phyloP scores from a whole-genome alignment of 2,113 vertebrate species.

The Austrofundulus limnaeus region DNA sequence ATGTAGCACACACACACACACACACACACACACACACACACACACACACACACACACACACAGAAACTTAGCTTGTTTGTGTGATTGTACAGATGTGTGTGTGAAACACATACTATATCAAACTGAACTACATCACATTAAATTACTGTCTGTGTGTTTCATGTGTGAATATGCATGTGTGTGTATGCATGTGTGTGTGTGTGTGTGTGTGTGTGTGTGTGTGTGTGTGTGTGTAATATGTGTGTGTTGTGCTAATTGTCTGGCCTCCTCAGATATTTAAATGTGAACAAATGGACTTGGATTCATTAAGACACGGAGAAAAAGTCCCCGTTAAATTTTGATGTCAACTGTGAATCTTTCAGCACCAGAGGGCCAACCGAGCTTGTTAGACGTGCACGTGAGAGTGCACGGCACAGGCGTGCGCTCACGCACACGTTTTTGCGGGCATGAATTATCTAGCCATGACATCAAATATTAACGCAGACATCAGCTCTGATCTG shows the following conservation, averaged over 20 bases:
- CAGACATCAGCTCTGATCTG: slow-evolving; percentile 54
- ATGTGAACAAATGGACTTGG: slow-evolving; percentile 93
- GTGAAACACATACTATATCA: neutral
- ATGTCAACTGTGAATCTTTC: slow-evolving; percentile 91
- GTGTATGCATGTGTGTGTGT: slow-evolving; percentile 7
- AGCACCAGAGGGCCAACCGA: slow-evolving; percentile 82
- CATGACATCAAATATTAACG: slow-evolving; percentile 59
- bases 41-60: slow-evolving; percentile 11
- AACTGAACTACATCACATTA: neutral
- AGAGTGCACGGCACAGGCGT: neutral
- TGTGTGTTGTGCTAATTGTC: slow-evolving; percentile 85
- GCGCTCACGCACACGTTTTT: neutral
- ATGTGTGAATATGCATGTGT: slow-evolving; percentile 18
- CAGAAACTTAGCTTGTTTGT: slow-evolving; percentile 7
- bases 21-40: slow-evolving; percentile 9
- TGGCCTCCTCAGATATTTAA: slow-evolving; percentile 40
- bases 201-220: slow-evolving; percentile 23
- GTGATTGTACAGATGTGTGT: neutral
- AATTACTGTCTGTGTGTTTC: slow-evolving; percentile 5
- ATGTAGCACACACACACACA: slow-evolving; percentile 21
- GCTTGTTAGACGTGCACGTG: slow-evolving; percentile 24
- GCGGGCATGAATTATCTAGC: slow-evolving; percentile 46
- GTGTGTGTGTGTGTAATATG: neutral
- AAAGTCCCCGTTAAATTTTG: slow-evolving; percentile 94
- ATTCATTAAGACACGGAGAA: slow-evolving; percentile 87